Base-by-base conservation (phyloP, 2,888 invertebrate genomes). In the Protophormia terraenovae region DNA sequence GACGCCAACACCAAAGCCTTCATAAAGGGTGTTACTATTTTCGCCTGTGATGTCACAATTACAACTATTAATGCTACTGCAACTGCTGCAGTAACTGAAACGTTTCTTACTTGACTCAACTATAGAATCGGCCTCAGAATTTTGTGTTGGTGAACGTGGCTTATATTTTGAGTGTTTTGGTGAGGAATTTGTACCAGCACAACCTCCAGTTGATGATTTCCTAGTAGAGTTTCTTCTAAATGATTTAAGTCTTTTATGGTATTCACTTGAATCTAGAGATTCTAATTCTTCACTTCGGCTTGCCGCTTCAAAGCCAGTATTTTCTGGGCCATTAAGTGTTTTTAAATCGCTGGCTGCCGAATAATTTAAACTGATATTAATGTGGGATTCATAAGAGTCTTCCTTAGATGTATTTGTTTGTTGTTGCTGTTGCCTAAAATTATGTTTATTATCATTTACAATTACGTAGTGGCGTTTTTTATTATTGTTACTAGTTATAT, bases 11-110 rank as follows among this genome's bases (percentile, higher is more conserved):
- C 91, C 91, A 76, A 83, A 83, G 3, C 76, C 82, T 35, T 77
- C 76, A 55, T 90, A 89, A 71, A 91, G 79, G 1, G 91, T 91
- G 27, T 72, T 83, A 75, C 91, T 91, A 35, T 91, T 91, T 78
- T 91, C 91, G 8, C 90, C 91, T 8, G 91, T 91, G n/a, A 91
- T 91, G 73, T 91, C 91, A 81, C 92, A 91, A 83, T 90, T 90
- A 85, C 91, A 90, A 77, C 91, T 91, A 60, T 90, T 91, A 84
- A 90, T 90, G 87, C 90, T 91, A 81, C 91, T 91, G 76, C 89
- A 90, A 58, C 88, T 89, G 66, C 88, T 89, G 3, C 89, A 82
- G 19, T 82, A 76, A 71, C 83, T 78, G 35, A 78, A 78, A 0
- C 58, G 58, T 62, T 79, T 78, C 53, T 32, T 77, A 50, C 0